A percentile compares a stretch with the other conserved stretches of the same genome.
Evolutionary conservation across 2,797 vertebrate genomes (phyloP).

Genomic region (Pangasius sanitwongsei): DNA sequence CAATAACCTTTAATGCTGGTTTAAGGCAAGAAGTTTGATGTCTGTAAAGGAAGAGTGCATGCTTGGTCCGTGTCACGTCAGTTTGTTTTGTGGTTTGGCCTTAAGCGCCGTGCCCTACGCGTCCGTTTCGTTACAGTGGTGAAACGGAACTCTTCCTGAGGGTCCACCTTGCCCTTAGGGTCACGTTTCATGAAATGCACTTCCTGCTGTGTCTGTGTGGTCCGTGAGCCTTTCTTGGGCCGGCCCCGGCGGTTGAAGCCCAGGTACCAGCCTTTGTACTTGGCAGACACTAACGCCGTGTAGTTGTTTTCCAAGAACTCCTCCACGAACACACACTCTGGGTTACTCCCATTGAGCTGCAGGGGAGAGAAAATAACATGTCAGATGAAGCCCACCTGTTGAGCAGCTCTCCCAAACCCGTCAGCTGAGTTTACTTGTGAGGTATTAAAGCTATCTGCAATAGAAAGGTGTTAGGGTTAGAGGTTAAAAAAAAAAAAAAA

Average conservation of each 20-base stretch:
- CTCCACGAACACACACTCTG: slow-evolving; percentile 83
- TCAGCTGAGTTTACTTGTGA: slow-evolving; percentile 28
- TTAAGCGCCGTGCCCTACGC: slow-evolving; percentile 81
- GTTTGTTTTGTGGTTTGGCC: slow-evolving; percentile 74
- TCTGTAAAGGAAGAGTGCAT: slow-evolving; percentile 45
- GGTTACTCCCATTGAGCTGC: slow-evolving; percentile 78
- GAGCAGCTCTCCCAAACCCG: slow-evolving; percentile 23
- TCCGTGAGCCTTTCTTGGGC: slow-evolving; percentile 81
- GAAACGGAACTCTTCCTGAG: slow-evolving; percentile 79
- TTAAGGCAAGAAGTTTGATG: slow-evolving; percentile 67
- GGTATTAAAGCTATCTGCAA: slow-evolving; percentile 31
- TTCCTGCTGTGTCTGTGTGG: slow-evolving; percentile 81
- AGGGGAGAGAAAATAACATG: slow-evolving; percentile 37
- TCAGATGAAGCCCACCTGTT: slow-evolving; percentile 55
- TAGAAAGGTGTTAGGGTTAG: slow-evolving; percentile 23
- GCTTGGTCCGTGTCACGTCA: slow-evolving; percentile 57
- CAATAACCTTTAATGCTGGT: slow-evolving; percentile 59
- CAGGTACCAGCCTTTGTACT: slow-evolving; percentile 85
- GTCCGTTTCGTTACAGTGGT: slow-evolving; percentile 82
- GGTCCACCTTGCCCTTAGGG: slow-evolving; percentile 74
- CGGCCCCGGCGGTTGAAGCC: slow-evolving; percentile 83
- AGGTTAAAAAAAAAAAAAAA: not conserved
- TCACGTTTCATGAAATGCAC: slow-evolving; percentile 85
- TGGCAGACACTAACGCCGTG: slow-evolving; percentile 81
- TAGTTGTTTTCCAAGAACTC: slow-evolving; percentile 87